Conservation (phyloP, 1,140 invertebrate genomes). For the Asobara japonica region DNA sequence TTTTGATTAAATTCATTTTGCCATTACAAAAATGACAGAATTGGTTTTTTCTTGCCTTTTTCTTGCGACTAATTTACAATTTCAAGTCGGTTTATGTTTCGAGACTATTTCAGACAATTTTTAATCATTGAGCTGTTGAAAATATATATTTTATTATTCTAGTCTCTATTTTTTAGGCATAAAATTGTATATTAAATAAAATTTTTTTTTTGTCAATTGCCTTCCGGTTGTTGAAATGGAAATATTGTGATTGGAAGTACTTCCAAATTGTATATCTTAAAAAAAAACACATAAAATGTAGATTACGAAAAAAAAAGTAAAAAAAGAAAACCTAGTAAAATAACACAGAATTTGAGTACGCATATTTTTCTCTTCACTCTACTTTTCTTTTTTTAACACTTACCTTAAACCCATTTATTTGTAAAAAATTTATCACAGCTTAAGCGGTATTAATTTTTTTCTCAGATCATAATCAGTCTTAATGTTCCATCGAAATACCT, state of each 20-base stretch:
- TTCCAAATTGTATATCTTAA: slow-evolving; percentile 1
- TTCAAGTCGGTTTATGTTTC: not conserved
- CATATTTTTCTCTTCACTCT: not conserved
- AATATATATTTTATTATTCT: slow-evolving; percentile 2
- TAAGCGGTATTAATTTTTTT: not conserved
- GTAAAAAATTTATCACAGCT: slow-evolving; percentile 29
- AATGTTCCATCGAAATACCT: slow-evolving; percentile 26
- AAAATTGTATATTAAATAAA: not conserved
- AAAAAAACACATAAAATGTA: not conserved
- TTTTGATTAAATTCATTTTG: not conserved
- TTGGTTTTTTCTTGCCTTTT: not conserved
- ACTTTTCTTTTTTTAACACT: slow-evolving; percentile 32
- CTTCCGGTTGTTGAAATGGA: not conserved
- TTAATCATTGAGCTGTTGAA: not conserved
- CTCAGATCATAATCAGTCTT: slow-evolving; percentile 9
- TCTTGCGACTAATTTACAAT: slow-evolving; percentile 6
- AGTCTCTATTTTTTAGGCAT: not conserved
- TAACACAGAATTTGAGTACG: slow-evolving; percentile 1
- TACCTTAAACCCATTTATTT: slow-evolving; percentile 35
- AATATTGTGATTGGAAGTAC: not conserved
- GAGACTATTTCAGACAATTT: not conserved
- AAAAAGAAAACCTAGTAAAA: not conserved
- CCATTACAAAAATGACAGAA: not conserved
- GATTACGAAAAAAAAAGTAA: not conserved
- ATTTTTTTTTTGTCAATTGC: not conserved